Evolutionary conservation across 2,113 vertebrate genomes (phyloP), one percentile per base, ranked within the genome.

Genomic region (Amphiprion ocellaris): DNA sequence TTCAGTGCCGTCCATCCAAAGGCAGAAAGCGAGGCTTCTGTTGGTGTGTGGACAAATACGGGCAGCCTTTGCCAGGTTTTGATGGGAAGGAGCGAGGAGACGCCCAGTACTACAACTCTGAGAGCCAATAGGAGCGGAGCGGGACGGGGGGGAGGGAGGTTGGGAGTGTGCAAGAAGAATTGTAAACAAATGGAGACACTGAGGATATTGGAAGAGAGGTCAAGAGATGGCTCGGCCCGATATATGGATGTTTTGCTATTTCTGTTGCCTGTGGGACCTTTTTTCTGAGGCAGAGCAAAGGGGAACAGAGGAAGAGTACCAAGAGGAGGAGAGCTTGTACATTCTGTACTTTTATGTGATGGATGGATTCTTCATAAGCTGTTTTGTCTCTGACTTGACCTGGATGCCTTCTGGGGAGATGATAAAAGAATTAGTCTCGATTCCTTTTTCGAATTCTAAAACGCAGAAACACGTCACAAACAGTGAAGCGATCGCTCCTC

Each of bases 31-130:
- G 97, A 73, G 98, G 98, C 73, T 95, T 96, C 90, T 99, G 97
- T 93, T 99, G 97, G 98, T 98, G 97, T 0, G 98, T 99, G 92
- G 97, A 99, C 91, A 98, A 97, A 89, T 99, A 98, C 0, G 98
- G 98, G 33, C 96, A 97, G 86, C 95, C 96, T 0, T 91, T 99
- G 77, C 97, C 96, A 0, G 95, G 96, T 9, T 95, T 96, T 11
- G 91, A 96, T 21, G 88, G 92, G 55, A 96, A 95, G 79, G 96
- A 95, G 59, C 94, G 91, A 83, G 97, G 94, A 41, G 96, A 96
- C 19, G 86, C 94, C 80, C 96, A 96, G 67, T 96, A 96, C 90
- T 96, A 96, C 84, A 93, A 94, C 86, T 79, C 94, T 69, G 95
- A 97, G 83, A 96, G 93, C 93, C 96, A 97, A 86, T 99, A 93